These are phyloP conservation scores for Camponotus vicinus DNA, from an alignment of 1,140 invertebrate genomes.

Conservation along the genomic window DNA sequence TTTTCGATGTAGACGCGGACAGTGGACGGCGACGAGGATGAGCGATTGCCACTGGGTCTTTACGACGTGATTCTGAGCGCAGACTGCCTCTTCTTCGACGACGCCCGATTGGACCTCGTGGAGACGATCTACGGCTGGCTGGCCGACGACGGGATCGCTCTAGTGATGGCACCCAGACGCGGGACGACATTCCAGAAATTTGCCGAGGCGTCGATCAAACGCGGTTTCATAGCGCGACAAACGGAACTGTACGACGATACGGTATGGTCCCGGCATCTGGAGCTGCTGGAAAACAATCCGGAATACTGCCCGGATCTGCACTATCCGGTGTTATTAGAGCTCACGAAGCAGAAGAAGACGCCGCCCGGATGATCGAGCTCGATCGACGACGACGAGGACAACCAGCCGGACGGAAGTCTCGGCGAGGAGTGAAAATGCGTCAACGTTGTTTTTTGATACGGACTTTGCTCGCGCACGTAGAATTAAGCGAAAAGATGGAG, in stretches of 20 bases:
- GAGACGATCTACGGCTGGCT: constrained; percentile 90
- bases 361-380: constrained; percentile 79
- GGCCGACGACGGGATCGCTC: constrained; percentile 88
- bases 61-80: constrained; percentile 92
- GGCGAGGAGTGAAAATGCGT: constrained; percentile 24
- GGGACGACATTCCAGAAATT: constrained; percentile 91
- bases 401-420: constrained; percentile 23
- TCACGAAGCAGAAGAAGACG: constrained; percentile 85
- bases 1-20: constrained; percentile 77
- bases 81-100: constrained; percentile 95
- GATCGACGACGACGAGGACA: constrained; percentile 36
- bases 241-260: constrained; percentile 88
- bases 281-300: constrained; percentile 86
- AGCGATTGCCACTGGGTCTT: constrained; percentile 71
- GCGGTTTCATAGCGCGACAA: constrained; percentile 88
- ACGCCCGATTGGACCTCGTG: constrained; percentile 90
- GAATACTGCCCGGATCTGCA: constrained; percentile 90
- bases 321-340: constrained; percentile 89
- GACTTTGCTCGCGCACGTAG: background rate
- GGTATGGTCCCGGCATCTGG: constrained; percentile 90
- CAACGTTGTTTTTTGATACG: background rate
- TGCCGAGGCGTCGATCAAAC: constrained; percentile 87
- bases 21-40: constrained; percentile 71
- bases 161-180: constrained; percentile 92
- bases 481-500: background rate